Base-by-base conservation (phyloP, 2,797 vertebrate genomes). In the Platalea minor region DNA sequence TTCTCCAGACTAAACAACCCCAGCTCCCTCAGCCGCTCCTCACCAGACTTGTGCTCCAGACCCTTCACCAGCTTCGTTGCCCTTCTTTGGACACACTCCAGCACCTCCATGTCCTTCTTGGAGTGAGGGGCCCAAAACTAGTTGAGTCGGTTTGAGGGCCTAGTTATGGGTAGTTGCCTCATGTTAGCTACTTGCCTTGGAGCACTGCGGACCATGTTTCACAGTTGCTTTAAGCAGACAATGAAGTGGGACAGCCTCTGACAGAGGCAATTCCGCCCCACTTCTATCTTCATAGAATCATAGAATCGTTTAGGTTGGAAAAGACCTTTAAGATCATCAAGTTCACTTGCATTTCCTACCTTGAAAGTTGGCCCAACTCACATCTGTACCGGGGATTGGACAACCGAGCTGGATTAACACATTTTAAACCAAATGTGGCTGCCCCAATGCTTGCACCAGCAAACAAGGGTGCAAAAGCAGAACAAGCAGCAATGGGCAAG, bases 331-430 rank as follows among this genome's bases (percentile, higher is more conserved):
- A 41, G 41, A 41, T 41, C 41, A 41, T 11, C 39, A 11, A 41
- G 39, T 41, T 41, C 39, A 41, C 41, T 67, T 54, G 25, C 11
- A 28, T 18, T 37, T 88, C 14, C 82, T 56, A 4, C 50, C 57
- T 51, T 3, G 0, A 35, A 67, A 69, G 14, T 9, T 15, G 24
- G 13, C 29, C 54, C 59, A 46, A 1, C 11, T 67, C n/a, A 2
- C 0, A 3, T 20, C 31, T 31, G 33, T 17, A 15, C 26, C 26
- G 11, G 3, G 11, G 14, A 35, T 3, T 1, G 18, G n/a, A 68
- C 21, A 63, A 45, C 8, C 23, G 31, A 67, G 21, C 7, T 35
- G 64, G 28, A 60, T 77, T 28, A 74, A 70, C 3, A 7, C 21
- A 6, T 43, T 54, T 54, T 65, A 74, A 79, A 25, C 12, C 37